phyloP scores from a whole-genome alignment of 2,888 invertebrate genomes.

The Synanthedon vespiformis region DNA sequence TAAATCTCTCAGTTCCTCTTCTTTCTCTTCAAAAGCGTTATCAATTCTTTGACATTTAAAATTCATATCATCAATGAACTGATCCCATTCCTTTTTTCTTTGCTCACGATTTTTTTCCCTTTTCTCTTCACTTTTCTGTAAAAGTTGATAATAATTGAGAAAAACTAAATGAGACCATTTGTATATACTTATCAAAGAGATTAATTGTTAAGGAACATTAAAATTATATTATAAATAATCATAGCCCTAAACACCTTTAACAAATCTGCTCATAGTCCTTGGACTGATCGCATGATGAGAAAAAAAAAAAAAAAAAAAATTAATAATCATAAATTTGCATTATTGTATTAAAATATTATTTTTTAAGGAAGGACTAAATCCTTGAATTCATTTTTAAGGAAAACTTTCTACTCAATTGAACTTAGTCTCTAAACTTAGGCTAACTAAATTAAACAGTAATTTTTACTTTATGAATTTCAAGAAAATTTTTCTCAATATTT shows the following conservation, averaged over 20 bases:
- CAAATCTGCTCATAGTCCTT: no score
- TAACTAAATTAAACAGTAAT: no score
- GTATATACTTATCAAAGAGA: neutral
- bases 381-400: no score
- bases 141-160: conserved; percentile 4
- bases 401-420: no score
- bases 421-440: no score
- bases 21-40: conserved; percentile 81
- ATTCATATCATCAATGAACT: conserved; percentile 83
- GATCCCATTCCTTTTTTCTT: conserved; percentile 74
- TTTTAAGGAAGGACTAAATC: no score
- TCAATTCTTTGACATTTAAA: conserved; percentile 81
- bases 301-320: no score
- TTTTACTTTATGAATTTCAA: conserved; percentile 65
- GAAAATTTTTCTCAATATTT: conserved; percentile 72
- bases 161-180: neutral
- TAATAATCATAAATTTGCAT: no score
- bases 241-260: no score
- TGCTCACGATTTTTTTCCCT: conserved; percentile 34
- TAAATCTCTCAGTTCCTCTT: conserved; percentile 79
- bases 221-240: no score
- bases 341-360: no score
- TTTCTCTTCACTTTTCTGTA: conserved; percentile 33
- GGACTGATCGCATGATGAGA: no score
- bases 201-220: neutral